Base-by-base conservation (phyloP, 2,888 invertebrate species). In the Melanostoma scalare region DNA sequence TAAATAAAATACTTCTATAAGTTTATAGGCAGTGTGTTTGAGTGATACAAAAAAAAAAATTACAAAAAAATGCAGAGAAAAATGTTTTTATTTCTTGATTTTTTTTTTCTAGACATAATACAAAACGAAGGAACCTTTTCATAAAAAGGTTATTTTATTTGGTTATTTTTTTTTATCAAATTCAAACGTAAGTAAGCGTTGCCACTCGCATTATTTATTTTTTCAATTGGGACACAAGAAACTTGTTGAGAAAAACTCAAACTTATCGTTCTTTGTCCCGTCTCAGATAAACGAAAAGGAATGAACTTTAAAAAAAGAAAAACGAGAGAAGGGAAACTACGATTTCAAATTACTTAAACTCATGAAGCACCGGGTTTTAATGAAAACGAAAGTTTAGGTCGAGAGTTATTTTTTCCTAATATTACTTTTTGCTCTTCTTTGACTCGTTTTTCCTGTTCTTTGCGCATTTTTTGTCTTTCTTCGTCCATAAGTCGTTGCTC, bases 391-490 rank as follows among this genome's bases (percentile, higher is more conserved):
- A 99, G 93, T 92, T 97, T 97, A 84, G 98, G 98, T 91, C 98
- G 94, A 79, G 98, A 98, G 93, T 98, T 98, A 92, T 97, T 97
- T 93, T 98, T 98, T 87, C 98, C 98, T 88, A 98, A 93, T 88
- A 99, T 98, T 92, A 97, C 96, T 93, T 97, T 98, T 92, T 99
- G 98, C 92, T 98, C 98, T 91, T 97, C 97, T 92, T 97, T 97
- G 79, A 96, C 93, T 88, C 97, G 94, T 89, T 96, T 96, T 90
- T 98, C 97, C 91, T 98, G 97, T 91, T 98, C 98, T 91, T 97
- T 97, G 89, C 96, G 95, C 92, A 98, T 93, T 90, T 95, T 95
- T 91, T 98, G 98, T 87, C 97, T 94, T 90, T 98, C 97, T 92
- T 99, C 98, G 88, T 98, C 97, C 94, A 98, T 97, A 92, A 96